Evolutionary conservation across 2,888 invertebrate species (phyloP).

Genomic region (Leptinotarsa rubiginosa): DNA sequence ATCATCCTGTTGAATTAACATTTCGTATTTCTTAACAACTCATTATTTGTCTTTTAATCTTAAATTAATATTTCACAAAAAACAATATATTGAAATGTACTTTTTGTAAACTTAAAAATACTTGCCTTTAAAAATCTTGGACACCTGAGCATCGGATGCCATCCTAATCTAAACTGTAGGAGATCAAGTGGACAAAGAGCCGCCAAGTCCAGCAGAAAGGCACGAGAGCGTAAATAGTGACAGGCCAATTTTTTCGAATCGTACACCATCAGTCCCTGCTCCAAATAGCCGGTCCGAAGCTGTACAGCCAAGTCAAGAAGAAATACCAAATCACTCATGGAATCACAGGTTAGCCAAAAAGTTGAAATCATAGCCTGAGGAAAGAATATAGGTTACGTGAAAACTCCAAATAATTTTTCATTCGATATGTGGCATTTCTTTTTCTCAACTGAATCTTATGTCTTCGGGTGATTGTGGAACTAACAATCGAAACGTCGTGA

Average conservation of each 20-base stretch:
- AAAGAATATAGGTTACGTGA: conserved; percentile 19
- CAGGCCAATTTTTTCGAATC: conserved; percentile 90
- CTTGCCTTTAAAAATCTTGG: conserved; percentile 86
- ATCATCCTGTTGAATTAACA: too few species aligned
- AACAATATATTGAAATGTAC: too few species aligned
- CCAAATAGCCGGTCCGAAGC: conserved; percentile 93
- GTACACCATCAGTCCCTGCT: conserved; percentile 93
- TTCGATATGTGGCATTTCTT: too few species aligned
- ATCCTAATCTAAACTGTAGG: conserved; percentile 83
- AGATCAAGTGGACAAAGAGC: conserved; percentile 89
- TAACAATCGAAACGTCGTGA: too few species aligned
- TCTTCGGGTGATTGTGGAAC: too few species aligned
- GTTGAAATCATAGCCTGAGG: conserved; percentile 72
- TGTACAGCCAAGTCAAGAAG: conserved; percentile 90
- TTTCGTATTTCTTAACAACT: too few species aligned
- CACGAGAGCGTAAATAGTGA: conserved; percentile 87
- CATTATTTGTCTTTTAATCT: too few species aligned
- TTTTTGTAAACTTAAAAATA: background rate
- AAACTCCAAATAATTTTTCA: background rate
- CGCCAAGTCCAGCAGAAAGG: conserved; percentile 86
- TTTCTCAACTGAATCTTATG: too few species aligned
- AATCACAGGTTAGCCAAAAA: conserved; percentile 87
- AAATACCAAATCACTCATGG: conserved; percentile 88
- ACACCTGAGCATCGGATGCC: conserved; percentile 87
- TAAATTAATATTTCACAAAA: too few species aligned